Conservation (phyloP, 2,113 vertebrate species). For the Platichthys flesus region DNA sequence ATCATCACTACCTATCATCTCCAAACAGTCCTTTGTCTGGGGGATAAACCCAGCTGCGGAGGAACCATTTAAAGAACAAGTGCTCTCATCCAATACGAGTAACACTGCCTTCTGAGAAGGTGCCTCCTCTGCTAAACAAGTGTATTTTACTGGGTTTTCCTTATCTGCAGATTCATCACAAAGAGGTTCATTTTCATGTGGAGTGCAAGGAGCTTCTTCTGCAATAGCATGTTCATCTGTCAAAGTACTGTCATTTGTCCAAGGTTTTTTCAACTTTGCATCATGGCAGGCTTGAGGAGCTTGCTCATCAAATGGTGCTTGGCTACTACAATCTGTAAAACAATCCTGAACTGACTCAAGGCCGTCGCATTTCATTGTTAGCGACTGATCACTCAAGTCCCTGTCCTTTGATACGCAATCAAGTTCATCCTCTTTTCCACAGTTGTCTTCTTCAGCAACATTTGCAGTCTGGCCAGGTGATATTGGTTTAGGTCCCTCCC, state of each 20-base stretch:
- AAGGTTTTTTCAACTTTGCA: neutral
- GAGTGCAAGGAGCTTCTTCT: constrained; percentile 10
- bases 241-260: constrained; percentile 1
- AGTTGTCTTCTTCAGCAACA: constrained; percentile 17
- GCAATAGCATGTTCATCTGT: constrained; percentile 25
- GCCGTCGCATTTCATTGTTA: constrained; percentile 2
- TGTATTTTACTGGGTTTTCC: neutral
- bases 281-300: neutral
- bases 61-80: neutral
- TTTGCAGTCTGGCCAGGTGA: neutral
- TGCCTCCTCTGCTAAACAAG: neutral
- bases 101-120: neutral
- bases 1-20: neutral
- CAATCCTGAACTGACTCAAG: constrained; percentile 2
- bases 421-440: constrained; percentile 16
- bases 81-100: constrained; percentile 1
- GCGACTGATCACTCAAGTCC: constrained; percentile 13
- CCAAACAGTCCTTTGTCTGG: constrained; percentile 18
- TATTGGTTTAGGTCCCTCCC: constrained; percentile 14
- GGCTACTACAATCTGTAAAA: neutral
- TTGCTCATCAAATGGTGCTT: constrained; percentile 10
- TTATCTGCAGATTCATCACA: neutral
- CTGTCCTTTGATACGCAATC: neutral
- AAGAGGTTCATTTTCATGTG: constrained; percentile 2
- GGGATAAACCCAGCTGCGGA: neutral